phyloP scores from a whole-genome alignment of 2,888 invertebrate genomes.

The Schrankia costaestrigalis region DNA sequence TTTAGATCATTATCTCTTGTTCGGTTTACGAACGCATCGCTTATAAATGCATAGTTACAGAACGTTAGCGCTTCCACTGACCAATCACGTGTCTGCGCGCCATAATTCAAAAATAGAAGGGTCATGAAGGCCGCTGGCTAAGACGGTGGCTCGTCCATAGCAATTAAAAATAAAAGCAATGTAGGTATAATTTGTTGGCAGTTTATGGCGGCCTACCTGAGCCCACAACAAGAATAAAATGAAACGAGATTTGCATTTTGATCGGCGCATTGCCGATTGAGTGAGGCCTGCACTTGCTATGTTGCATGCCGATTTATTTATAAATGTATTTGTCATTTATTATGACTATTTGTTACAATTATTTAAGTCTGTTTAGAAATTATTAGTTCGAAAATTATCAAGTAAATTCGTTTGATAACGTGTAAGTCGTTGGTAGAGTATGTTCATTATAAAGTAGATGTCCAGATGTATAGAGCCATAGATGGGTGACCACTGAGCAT shows the following conservation, averaged over 20 bases:
- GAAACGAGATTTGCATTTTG: slow-evolving; percentile 63
- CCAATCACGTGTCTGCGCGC: slow-evolving; percentile 73
- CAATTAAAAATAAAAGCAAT: slow-evolving; percentile 78
- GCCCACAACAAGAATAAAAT: slow-evolving; percentile 61
- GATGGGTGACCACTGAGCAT: too few relatives aligned
- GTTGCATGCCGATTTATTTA: neutral
- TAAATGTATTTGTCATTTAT: neutral
- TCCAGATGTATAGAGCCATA: neutral
- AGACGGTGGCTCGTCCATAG: slow-evolving; percentile 70
- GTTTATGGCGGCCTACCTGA: slow-evolving; percentile 60
- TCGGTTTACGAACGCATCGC: slow-evolving; percentile 42
- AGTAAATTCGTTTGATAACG: too few relatives aligned
- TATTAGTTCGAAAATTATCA: too few relatives aligned
- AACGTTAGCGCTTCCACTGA: slow-evolving; percentile 38
- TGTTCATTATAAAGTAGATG: neutral
- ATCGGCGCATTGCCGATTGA: slow-evolving; percentile 72
- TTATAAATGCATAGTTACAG: slow-evolving; percentile 32
- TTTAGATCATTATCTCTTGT: slow-evolving; percentile 53
- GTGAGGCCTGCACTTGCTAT: slow-evolving; percentile 41
- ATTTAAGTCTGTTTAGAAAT: neutral
- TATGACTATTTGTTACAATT: neutral
- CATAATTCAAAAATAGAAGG: slow-evolving; percentile 75
- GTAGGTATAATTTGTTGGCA: slow-evolving; percentile 77
- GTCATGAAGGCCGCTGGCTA: slow-evolving; percentile 59
- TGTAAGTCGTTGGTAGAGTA: too few relatives aligned